Base-by-base conservation (phyloP, 2,113 vertebrate species). In the Turdus rufiventris region DNA sequence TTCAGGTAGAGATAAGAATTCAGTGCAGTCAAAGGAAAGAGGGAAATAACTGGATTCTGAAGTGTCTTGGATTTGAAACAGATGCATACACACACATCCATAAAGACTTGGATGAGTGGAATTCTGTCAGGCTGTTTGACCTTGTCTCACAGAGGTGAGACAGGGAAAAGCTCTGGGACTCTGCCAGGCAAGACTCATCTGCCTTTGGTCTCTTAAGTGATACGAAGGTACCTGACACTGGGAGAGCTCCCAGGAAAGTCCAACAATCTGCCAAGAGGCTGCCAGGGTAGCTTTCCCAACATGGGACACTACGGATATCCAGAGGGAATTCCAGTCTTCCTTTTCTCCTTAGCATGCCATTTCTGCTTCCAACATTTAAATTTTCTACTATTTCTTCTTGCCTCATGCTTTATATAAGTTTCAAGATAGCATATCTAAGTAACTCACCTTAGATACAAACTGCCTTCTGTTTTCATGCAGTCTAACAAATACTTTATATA, bases 151-250 rank as follows among this genome's bases (percentile, higher is more conserved):
- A 57, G 28, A 66, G 3, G 3, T 20, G 33, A 70, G 42, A 34
- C 0, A 1, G 9, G 28, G 21, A 72, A 72, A 85, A 85, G 9
- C 12, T 75, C 34, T 58, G 66, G 23, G 10, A 8, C 25, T 74
- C 9, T 20, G 31, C 7, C 34, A 58, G 23, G 12, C 26, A 81
- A 34, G 14, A 11, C 8, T 9, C 13, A 14, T 42, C 67, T 89
- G 29, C 20, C 17, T n/a, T 31, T 31, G 4, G 17, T 73, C n/a
- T 68, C 7, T 34, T 8, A 5, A 3, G 12, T 26, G 29, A 50
- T 15, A 45, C 18, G 58, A 45, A 73, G 31, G 12, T 2, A 1
- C 3, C 7, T 1, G 2, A 9, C 50, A 24, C 25, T 3, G 0
- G 25, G 9, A 80, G 12, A 57, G 9, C 5, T 47, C 31, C 62